Evolutionary conservation across 2,113 vertebrate genomes (phyloP).

Genomic region (Dipodomys merriami): DNA sequence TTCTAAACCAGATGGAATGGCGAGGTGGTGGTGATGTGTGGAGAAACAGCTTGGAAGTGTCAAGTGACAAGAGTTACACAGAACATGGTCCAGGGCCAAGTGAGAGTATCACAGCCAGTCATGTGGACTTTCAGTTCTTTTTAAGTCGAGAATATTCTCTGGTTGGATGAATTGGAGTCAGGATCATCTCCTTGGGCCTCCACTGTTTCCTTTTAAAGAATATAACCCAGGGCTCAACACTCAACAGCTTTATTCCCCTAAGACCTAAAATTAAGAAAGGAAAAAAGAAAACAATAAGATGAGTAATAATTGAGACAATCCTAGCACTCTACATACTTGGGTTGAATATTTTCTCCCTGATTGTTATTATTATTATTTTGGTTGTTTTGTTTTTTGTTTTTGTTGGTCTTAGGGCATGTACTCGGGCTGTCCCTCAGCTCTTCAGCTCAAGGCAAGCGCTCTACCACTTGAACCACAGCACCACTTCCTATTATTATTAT

Average conservation of each 20-base stretch:
- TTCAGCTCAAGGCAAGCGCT: too few species aligned
- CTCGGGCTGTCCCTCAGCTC: too few species aligned
- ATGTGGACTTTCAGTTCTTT: neutral
- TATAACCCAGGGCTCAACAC: neutral
- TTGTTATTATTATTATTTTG: neutral
- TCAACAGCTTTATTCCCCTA: neutral
- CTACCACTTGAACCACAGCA: too few species aligned
- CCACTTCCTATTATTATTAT: neutral
- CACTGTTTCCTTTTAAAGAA: neutral
- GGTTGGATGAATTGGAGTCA: neutral
- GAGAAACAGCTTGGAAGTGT: neutral
- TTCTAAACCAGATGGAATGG: neutral
- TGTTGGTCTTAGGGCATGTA: too few species aligned
- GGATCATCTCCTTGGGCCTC: neutral
- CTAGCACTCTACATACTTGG: neutral
- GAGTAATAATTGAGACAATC: neutral
- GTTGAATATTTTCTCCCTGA: neutral
- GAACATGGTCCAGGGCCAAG: fast-evolving
- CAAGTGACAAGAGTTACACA: neutral
- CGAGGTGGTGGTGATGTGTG: neutral
- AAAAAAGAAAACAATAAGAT: neutral
- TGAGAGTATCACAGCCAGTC: neutral
- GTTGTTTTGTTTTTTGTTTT: too few species aligned
- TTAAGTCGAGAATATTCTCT: neutral
- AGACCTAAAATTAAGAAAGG: neutral